A percentile compares a stretch with the other conserved stretches of the same genome.
Conservation (phyloP, 2,888 invertebrate genomes). For the Ditylenchus weischeri region DNA sequence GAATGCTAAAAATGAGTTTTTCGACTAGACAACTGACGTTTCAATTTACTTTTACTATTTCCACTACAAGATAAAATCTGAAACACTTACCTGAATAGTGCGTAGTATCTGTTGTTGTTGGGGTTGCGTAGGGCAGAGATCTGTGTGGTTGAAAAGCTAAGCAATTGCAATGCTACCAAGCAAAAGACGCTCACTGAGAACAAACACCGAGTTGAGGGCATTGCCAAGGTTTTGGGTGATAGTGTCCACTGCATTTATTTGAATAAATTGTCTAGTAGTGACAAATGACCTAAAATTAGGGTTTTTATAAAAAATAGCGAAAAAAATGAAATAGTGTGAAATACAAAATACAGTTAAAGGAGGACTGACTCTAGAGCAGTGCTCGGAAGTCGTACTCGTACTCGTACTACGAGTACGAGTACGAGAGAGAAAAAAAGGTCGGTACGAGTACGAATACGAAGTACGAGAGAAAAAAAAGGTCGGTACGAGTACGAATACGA, state of each 20-base stretch:
- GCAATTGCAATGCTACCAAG: constrained; percentile 5
- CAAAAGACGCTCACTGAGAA: not conserved
- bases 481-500: too few relatives aligned
- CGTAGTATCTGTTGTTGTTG: constrained; percentile 2
- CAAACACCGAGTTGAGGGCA: not conserved
- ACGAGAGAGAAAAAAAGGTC: too few relatives aligned
- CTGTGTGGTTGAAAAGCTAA: not conserved
- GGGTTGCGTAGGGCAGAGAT: constrained; percentile 1
- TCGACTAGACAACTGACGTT: too few relatives aligned
- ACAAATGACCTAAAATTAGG: not conserved
- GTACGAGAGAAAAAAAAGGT: too few relatives aligned
- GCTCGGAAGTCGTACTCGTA: too few relatives aligned
- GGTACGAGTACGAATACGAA: too few relatives aligned
- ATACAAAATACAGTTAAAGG: not conserved
- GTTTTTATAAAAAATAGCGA: not conserved
- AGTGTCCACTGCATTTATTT: not conserved
- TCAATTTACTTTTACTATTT: too few relatives aligned
- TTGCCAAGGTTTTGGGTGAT: not conserved
- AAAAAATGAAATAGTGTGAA: not conserved
- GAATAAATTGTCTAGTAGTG: not conserved
- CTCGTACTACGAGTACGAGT: too few relatives aligned
- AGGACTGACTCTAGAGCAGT: too few relatives aligned
- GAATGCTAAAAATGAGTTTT: too few relatives aligned
- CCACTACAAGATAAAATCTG: too few relatives aligned
- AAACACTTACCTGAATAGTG: constrained; percentile 2